A percentile compares a stretch with the other conserved stretches of the same genome.
These are phyloP conservation scores for Andrena dorsata DNA, from an alignment of 2,888 invertebrate genomes.

Conservation along the genomic window DNA sequence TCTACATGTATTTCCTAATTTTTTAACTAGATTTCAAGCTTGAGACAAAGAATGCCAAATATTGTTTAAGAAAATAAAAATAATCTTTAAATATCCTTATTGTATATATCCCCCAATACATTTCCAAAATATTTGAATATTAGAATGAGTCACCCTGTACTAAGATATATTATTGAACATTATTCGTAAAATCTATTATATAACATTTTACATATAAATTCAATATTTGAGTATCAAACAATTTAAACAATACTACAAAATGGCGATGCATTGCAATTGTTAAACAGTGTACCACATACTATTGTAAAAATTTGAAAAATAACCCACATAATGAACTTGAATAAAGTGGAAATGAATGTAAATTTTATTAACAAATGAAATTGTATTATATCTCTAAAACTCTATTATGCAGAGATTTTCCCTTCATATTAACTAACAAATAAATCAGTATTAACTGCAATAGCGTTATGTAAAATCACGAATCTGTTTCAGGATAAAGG, in stretches of 20 bases:
- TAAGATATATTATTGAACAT: neutral
- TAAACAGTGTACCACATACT: neutral
- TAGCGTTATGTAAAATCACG: neutral
- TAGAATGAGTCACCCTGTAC: no score
- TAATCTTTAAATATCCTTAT: no score
- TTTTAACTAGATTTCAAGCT: no score
- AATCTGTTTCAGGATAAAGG: conserved; percentile 76
- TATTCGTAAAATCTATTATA: neutral
- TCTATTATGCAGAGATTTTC: neutral
- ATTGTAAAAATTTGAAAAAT: conserved; percentile 8
- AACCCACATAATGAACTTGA: accelerated
- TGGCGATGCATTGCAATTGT: neutral
- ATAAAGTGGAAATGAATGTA: conserved; percentile 11
- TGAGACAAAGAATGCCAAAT: no score
- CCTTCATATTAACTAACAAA: neutral
- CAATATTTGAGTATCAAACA: neutral
- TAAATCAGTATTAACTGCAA: neutral
- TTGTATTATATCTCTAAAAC: neutral
- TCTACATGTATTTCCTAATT: no score
- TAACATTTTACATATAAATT: neutral
- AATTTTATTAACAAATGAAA: neutral
- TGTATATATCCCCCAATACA: no score
- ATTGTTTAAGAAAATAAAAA: no score
- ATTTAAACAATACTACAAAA: neutral
- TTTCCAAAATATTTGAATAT: no score